Evolutionary conservation across 23 tunicate genomes (phyloP).

Genomic region (Styela plicata): DNA sequence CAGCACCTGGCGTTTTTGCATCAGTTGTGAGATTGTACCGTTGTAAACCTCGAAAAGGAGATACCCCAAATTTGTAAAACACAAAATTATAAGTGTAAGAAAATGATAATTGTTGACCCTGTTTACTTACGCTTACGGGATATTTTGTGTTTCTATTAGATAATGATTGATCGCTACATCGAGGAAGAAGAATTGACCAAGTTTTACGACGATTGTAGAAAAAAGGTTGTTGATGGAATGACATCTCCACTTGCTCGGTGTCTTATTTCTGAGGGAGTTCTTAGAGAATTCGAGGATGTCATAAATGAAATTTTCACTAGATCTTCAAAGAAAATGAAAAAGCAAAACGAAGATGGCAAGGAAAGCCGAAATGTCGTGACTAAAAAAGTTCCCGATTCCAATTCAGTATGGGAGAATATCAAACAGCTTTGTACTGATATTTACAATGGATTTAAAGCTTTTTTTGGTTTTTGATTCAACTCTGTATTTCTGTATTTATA

Average conservation of each 20-base stretch:
- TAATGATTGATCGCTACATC: neutral
- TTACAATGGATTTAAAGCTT: too few species aligned
- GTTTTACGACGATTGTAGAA: neutral
- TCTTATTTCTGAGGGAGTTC: neutral
- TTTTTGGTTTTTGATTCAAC: too few species aligned
- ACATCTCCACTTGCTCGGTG: too few species aligned
- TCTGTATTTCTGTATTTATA: too few species aligned
- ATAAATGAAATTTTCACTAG: neutral
- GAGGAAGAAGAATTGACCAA: neutral
- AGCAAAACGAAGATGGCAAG: neutral
- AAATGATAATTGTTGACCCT: neutral
- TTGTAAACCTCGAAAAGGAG: too few species aligned
- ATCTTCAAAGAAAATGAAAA: neutral
- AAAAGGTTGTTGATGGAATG: neutral
- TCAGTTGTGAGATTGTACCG: too few species aligned
- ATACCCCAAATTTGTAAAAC: too few species aligned
- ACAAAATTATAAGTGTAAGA: neutral
- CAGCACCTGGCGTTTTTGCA: too few species aligned
- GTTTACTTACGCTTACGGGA: neutral
- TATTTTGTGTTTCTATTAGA: neutral
- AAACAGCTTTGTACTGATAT: too few species aligned
- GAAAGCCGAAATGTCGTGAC: neutral
- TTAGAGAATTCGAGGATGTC: neutral
- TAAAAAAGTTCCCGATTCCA: neutral
- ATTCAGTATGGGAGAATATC: neutral